Evolutionary conservation across 2,888 invertebrate genomes (phyloP).

Genomic region (Dione vanillae): DNA sequence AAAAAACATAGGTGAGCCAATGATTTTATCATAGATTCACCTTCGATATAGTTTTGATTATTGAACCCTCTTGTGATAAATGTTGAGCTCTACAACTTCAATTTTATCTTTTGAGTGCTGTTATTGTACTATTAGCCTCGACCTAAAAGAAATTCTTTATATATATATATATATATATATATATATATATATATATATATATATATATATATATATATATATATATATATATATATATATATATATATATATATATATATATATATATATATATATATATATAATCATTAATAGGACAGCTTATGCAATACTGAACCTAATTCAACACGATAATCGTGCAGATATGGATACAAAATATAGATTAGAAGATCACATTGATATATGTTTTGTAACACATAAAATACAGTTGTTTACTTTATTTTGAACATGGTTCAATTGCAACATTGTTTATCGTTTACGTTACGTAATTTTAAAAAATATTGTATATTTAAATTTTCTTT

Average conservation of each 20-base stretch:
- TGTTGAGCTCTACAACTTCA: slow-evolving; percentile 11
- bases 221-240: too few relatives aligned
- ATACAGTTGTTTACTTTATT: too few relatives aligned
- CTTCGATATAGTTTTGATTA: slow-evolving; percentile 17
- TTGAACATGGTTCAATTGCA: too few relatives aligned
- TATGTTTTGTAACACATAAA: background rate
- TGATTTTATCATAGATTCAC: background rate
- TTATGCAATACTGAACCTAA: slow-evolving; percentile 2
- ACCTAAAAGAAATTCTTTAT: slow-evolving; percentile 17
- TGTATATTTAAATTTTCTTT: too few relatives aligned
- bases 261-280: too few relatives aligned
- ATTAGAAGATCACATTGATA: background rate
- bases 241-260: too few relatives aligned
- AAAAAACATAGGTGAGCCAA: background rate
- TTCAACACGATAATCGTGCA: background rate
- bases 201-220: too few relatives aligned
- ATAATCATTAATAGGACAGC: background rate
- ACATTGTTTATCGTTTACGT: too few relatives aligned
- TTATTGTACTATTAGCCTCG: slow-evolving; percentile 39
- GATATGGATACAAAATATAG: slow-evolving; percentile 7
- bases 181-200: too few relatives aligned
- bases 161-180: background rate
- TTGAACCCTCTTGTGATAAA: slow-evolving; percentile 36
- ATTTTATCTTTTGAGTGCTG: slow-evolving; percentile 41
- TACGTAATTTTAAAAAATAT: too few relatives aligned